Percentiles rank a stretch among this genome's conserved stretches.
Conservation (phyloP, 2,888 invertebrate species). For the Amaurobius ferox region DNA sequence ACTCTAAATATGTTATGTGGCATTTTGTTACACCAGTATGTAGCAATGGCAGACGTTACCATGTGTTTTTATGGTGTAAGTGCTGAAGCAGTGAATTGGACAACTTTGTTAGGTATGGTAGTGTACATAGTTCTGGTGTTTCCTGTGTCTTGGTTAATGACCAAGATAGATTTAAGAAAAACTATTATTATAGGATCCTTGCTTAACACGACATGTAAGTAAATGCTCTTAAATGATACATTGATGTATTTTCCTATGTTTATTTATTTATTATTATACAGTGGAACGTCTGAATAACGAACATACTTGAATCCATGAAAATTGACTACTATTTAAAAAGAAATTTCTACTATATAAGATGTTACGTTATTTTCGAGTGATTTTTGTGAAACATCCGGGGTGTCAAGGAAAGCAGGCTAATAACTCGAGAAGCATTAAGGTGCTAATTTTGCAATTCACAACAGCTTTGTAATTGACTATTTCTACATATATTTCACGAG, state of each 20-base stretch:
- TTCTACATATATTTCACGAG: no score
- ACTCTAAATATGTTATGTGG: conserved; percentile 92
- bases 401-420: no score
- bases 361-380: no score
- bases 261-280: not conserved
- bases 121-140: conserved; percentile 97
- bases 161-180: conserved; percentile 84
- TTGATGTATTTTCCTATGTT: not conserved
- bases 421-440: no score
- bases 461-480: no score
- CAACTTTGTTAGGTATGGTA: conserved; percentile 98
- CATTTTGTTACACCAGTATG: conserved; percentile 97
- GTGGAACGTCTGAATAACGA: no score
- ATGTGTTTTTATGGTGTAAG: conserved; percentile 79
- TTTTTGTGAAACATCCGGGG: no score
- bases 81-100: conserved; percentile 89
- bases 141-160: conserved; percentile 96
- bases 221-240: no score
- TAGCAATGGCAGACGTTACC: conserved; percentile 91
- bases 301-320: no score
- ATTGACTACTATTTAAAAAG: no score
- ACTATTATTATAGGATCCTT: conserved; percentile 77
- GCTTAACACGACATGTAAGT: conserved; percentile 78
- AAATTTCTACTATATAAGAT: no score
- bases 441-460: no score